A percentile compares a stretch with the other conserved stretches of the same genome.
phyloP scores from a whole-genome alignment of 2,888 invertebrate genomes.

The Archaeoteleia sp. region DNA sequence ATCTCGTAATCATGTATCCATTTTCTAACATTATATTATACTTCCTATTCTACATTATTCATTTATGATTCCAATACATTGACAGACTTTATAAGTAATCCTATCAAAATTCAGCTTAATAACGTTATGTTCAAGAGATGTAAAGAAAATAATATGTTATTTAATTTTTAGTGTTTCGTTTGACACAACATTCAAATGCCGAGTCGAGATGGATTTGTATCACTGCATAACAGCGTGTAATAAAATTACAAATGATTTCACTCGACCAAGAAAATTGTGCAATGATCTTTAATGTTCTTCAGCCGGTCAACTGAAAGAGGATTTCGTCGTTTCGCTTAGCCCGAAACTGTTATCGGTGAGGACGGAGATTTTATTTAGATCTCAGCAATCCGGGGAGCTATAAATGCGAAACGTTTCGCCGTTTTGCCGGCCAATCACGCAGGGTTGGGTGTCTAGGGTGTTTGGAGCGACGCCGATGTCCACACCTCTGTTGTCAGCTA shows the following conservation, averaged over 20 bases:
- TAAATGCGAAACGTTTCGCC: slow-evolving; percentile 69
- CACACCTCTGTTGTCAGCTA: slow-evolving; percentile 74
- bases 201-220: too few relatives aligned
- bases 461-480: slow-evolving; percentile 66
- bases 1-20: slow-evolving; percentile 49
- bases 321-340: slow-evolving; percentile 27
- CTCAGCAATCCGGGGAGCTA: slow-evolving; percentile 63
- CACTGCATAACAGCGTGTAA: slow-evolving; percentile 24
- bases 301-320: neutral
- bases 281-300: slow-evolving; percentile 27
- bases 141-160: too few relatives aligned
- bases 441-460: slow-evolving; percentile 57
- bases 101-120: too few relatives aligned
- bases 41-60: too few relatives aligned
- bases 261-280: slow-evolving; percentile 6
- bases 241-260: slow-evolving; percentile 31
- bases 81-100: too few relatives aligned
- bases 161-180: too few relatives aligned
- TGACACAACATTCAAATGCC: too few relatives aligned
- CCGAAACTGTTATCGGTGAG: slow-evolving; percentile 59
- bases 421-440: slow-evolving; percentile 62
- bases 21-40: slow-evolving; percentile 39
- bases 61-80: too few relatives aligned
- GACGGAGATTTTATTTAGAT: slow-evolving; percentile 73
- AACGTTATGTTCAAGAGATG: too few relatives aligned